Evolutionary conservation across 37 sponge, comb jelly and placozoan species (phyloP).

Genomic region (Tethya wilhelma): DNA sequence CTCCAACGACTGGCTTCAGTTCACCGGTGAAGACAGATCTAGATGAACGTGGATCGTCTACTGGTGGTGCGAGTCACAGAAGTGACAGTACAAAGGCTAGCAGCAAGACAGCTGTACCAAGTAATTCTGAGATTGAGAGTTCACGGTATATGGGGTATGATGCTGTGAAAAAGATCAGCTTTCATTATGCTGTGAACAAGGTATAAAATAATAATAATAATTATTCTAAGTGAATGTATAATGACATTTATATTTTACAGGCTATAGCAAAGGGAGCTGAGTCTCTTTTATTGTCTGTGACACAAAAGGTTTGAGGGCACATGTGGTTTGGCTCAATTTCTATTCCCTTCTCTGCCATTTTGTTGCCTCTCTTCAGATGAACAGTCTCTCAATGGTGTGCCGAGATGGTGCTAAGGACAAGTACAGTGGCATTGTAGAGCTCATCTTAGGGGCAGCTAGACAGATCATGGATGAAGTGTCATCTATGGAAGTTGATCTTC

Average conservation of each 20-base stretch:
- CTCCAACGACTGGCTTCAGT: too few species aligned
- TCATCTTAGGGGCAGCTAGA: conserved; percentile 59
- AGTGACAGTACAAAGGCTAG: background rate
- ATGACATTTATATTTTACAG: conserved; percentile 8
- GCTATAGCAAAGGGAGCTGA: conserved; percentile 78
- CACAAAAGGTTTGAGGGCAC: conserved; percentile 56
- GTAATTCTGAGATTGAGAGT: conserved; percentile 7
- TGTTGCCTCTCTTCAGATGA: conserved; percentile 15
- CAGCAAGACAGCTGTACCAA: too few species aligned
- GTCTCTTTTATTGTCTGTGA: conserved; percentile 52
- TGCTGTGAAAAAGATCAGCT: conserved; percentile 58
- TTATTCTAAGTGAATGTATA: background rate
- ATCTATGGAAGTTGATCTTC: conserved; percentile 61
- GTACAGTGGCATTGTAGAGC: conserved; percentile 49
- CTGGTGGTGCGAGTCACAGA: background rate
- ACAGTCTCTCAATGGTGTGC: conserved; percentile 15
- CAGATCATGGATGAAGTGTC: conserved; percentile 73
- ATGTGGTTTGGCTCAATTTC: background rate
- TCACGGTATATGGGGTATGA: conserved; percentile 35
- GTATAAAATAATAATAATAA: too few species aligned
- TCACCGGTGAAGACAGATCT: too few species aligned
- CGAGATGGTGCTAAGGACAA: conserved; percentile 57
- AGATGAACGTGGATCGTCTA: too few species aligned
- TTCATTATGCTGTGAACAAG: conserved; percentile 55
- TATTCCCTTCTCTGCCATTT: background rate